Base-by-base conservation (phyloP, 1,140 invertebrate genomes). In the Sycophila sp. region DNA sequence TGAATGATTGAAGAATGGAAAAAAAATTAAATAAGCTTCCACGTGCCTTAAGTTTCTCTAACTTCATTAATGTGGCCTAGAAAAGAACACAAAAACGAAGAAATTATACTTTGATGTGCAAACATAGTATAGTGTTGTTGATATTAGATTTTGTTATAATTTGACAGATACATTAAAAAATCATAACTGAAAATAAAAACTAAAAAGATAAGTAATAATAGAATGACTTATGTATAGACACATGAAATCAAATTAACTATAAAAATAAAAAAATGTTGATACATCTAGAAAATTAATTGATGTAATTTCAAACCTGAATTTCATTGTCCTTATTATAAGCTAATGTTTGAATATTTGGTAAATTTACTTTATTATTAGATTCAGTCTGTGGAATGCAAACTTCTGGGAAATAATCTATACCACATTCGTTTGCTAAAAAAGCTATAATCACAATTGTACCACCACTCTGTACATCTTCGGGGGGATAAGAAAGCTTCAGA, bases 361-460 rank as follows among this genome's bases (percentile, higher is more conserved):
- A 74, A 49, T 53, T 77, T 47, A 69, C 38, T 34, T 76, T 65
- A 38, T 69, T 75, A 1, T 62, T 60, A 19, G 63, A 47, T 17
- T 81, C 70, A 68, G 63, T 76, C 32, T 83, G 74, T 4, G 65
- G 60, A 67, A 75, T 30, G 15, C 69, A 73, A 67, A 79, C 69
- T 71, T 81, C 58, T 10, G 81, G 78, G 13, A 67, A 73, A 71
- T 82, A 85, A 28, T 85, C 77, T 38, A 85, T 82, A 26, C 81
- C 80, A 22, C 74, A 83, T 73, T 85, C 81, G 19, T 80, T 78
- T 10, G 85, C 85, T 68, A 94, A 85, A 87, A 88, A 94, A 76
- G 88, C 89, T 85, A 94, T 88, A 28, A 94, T 90, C 63, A 88
- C 87, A 79, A 87, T 86, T 36, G 90, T 89, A 28, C 91, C 91